Conservation (phyloP, 2,888 invertebrate species). For the Ethmia dodecea region DNA sequence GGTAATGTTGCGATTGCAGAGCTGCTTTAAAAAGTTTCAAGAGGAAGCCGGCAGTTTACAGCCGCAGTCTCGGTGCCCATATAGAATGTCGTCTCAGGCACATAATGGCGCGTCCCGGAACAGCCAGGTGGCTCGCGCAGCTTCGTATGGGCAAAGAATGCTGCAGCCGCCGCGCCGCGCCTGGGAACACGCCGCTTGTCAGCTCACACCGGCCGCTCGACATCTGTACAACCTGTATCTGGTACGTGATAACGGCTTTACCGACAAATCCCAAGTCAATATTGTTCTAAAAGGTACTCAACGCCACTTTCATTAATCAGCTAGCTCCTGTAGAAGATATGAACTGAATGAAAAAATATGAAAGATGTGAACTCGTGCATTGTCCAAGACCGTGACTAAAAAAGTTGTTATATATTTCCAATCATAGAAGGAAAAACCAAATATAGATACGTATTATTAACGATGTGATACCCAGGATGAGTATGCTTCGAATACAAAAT, state of each 20-base stretch:
- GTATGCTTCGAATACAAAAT: slow-evolving; percentile 4
- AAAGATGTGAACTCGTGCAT: no score
- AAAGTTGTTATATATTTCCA: no score
- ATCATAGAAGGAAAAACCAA: no score
- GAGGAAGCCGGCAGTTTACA: slow-evolving; percentile 55
- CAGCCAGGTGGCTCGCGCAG: slow-evolving; percentile 50
- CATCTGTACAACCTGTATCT: slow-evolving; percentile 45
- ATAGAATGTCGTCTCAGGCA: slow-evolving; percentile 50
- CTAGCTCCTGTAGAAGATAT: no score
- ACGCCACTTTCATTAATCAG: no score
- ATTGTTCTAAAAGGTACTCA: no score
- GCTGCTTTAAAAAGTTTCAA: slow-evolving; percentile 50
- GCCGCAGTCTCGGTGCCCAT: slow-evolving; percentile 51
- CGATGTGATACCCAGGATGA: neutral
- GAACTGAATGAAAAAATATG: no score
- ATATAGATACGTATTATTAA: no score
- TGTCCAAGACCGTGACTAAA: no score
- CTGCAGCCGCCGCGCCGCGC: slow-evolving; percentile 40
- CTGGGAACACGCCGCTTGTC: slow-evolving; percentile 51
- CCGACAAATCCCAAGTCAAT: slow-evolving; percentile 26
- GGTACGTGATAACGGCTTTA: slow-evolving; percentile 41
- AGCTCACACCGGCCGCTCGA: slow-evolving; percentile 27
- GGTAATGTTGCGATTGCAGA: no score
- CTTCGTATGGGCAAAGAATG: slow-evolving; percentile 70
- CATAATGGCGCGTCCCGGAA: slow-evolving; percentile 60